Conservation (phyloP, 2,888 invertebrate species). For the Hetaerina titia region DNA sequence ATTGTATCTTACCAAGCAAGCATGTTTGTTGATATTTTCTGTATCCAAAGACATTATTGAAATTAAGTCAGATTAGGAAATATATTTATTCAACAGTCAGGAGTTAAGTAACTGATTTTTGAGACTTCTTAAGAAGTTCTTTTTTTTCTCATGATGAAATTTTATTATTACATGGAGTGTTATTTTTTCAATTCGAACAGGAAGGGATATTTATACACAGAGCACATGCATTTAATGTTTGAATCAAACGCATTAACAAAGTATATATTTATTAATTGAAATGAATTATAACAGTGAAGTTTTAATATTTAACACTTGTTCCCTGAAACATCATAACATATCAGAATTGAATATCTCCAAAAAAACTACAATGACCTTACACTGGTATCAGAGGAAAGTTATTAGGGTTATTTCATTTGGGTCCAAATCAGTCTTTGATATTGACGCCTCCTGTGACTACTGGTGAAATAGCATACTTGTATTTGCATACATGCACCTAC, state of each 20-base stretch:
- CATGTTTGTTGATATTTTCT: too few relatives aligned
- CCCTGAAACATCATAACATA: neutral
- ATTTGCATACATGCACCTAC: neutral
- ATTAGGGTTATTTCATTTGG: neutral
- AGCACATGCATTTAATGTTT: neutral
- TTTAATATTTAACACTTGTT: neutral
- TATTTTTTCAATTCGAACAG: too few relatives aligned
- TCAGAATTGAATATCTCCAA: neutral
- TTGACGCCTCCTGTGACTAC: neutral
- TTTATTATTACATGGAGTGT: too few relatives aligned
- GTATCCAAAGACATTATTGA: too few relatives aligned
- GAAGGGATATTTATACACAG: too few relatives aligned
- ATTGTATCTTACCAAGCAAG: too few relatives aligned
- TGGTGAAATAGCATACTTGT: neutral
- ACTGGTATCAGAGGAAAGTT: neutral
- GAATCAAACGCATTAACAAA: neutral
- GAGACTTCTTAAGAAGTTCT: too few relatives aligned
- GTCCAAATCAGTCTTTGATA: neutral
- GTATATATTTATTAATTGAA: neutral
- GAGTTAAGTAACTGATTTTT: too few relatives aligned
- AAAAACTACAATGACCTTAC: neutral
- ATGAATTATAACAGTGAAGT: neutral
- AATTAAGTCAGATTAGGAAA: too few relatives aligned
- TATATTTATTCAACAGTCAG: too few relatives aligned
- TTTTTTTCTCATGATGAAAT: too few relatives aligned